phyloP scores from a whole-genome alignment of 2,888 invertebrate genomes.

The Proisotoma minuta region DNA sequence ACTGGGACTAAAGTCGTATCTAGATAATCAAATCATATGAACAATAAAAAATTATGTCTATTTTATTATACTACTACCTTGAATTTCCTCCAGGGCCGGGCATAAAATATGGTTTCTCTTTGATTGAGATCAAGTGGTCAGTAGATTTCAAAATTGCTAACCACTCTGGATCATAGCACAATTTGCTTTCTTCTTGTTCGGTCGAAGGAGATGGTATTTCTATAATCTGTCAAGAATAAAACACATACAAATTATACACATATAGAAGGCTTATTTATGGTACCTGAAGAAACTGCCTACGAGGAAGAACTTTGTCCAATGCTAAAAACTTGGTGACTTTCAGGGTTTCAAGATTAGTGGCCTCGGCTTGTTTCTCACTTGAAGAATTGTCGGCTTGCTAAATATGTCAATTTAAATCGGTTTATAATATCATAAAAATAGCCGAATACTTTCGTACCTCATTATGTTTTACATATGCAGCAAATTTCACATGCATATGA shows the following conservation, averaged over 20 bases:
- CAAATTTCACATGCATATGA: conserved; percentile 94
- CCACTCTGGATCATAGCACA: conserved; percentile 91
- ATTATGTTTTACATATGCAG: conserved; percentile 73
- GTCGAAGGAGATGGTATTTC: conserved; percentile 35
- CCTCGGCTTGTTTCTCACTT: too few species aligned
- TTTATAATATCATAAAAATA: background rate
- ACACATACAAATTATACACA: background rate
- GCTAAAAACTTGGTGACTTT: conserved; percentile 79
- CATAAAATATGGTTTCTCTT: conserved; percentile 67
- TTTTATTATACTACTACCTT: conserved; percentile 55
- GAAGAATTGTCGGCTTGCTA: too few species aligned
- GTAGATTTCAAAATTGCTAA: conserved; percentile 78
- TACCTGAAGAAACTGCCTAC: conserved; percentile 81
- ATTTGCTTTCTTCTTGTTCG: conserved; percentile 31
- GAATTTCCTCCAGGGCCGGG: conserved; percentile 70
- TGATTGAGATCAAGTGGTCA: conserved; percentile 77
- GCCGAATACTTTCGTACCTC: conserved; percentile 49
- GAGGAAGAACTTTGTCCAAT: conserved; percentile 92
- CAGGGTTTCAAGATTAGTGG: too few species aligned
- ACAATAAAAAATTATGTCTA: background rate
- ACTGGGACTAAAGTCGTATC: conserved; percentile 69
- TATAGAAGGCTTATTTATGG: background rate
- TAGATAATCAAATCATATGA: conserved; percentile 48
- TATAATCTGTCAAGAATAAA: conserved; percentile 23
- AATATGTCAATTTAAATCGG: too few species aligned